Evolutionary conservation across 1,140 invertebrate genomes (phyloP).

Genomic region (Gryllus bimaculatus): DNA sequence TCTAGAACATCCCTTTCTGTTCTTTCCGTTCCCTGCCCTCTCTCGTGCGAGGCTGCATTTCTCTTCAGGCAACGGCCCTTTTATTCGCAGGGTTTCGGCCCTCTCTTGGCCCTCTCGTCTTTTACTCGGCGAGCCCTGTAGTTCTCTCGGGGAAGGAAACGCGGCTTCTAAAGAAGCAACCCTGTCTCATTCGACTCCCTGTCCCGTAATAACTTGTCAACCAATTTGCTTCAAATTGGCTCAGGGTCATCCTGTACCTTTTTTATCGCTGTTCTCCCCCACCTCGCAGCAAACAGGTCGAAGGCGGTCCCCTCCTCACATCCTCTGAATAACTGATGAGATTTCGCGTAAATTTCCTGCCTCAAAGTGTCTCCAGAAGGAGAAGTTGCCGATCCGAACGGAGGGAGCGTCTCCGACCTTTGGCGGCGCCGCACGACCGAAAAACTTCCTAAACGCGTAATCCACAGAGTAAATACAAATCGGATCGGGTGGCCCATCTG

Average conservation of each 20-base stretch:
- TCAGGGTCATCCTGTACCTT: neutral
- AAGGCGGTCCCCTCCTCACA: neutral
- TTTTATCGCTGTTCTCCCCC: neutral
- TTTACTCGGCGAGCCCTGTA: neutral
- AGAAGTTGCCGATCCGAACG: neutral
- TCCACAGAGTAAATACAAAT: neutral
- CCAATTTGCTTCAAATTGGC: neutral
- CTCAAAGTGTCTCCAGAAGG: neutral
- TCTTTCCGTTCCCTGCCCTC: neutral
- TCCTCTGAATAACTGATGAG: neutral
- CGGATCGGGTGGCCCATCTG: neutral
- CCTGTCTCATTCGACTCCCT: neutral
- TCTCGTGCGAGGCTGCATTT: neutral
- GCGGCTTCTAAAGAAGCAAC: neutral
- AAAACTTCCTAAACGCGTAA: conserved; percentile 4
- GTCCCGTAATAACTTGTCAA: neutral
- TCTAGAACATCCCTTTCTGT: neutral
- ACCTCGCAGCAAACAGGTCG: too few relatives aligned
- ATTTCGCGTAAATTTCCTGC: neutral
- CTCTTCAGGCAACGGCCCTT: neutral
- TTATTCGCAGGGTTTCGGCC: neutral
- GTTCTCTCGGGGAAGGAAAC: neutral
- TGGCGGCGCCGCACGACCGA: neutral
- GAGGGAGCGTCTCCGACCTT: neutral
- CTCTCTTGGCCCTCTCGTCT: neutral